Evolutionary conservation across 2,113 vertebrate genomes (phyloP), one percentile per base, ranked within the genome.

Genomic region (Engystomops pustulosus): DNA sequence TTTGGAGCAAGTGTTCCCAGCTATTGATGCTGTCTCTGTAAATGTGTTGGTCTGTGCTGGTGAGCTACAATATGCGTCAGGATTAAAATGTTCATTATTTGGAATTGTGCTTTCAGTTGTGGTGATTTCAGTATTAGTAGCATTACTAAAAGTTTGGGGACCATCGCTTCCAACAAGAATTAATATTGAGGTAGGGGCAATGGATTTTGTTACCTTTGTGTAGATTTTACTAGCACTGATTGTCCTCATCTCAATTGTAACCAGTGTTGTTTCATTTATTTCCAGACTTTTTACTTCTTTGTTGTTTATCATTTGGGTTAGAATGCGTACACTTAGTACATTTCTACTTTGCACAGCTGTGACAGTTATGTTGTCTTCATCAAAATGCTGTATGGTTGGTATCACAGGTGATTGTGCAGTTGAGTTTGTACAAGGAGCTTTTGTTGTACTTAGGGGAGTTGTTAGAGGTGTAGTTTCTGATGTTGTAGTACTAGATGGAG

Each of bases 1-100:
- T 34, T 70, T 74, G 11, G 81, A 83, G 32, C 81, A 83, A 30
- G 47, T 65, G 55, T 76, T 83, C 68, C 81, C 81, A 67, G 81
- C 81, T 67, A 55, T 1, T 25, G 71, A 9, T 2, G 55, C 67
- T 15, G 81, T 65, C 30, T 83, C 58, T 12, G 81, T 83, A 10
- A 51, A 27, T 9, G 81, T 83, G 18, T 34, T 83, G 58, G 71
- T 76, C 12, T 67, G 18, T 6, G 81, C 81, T 51, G 81, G 81
- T 34, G 23, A 32, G 49, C 81, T 83, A 47, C 81, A 83, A 30
- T 76, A 83, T 6, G 38, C 1, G 27, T 76, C 30, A 6, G 41
- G 81, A 32, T 34, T 9, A 20, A 67, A 38, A 8, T 0, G 1
- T 0, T 65, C 25, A 36, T 18, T 76, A 45, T 83, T 83, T 51